Conservation (phyloP, 2,797 vertebrate species). For the Micropoecilia bifurca region DNA sequence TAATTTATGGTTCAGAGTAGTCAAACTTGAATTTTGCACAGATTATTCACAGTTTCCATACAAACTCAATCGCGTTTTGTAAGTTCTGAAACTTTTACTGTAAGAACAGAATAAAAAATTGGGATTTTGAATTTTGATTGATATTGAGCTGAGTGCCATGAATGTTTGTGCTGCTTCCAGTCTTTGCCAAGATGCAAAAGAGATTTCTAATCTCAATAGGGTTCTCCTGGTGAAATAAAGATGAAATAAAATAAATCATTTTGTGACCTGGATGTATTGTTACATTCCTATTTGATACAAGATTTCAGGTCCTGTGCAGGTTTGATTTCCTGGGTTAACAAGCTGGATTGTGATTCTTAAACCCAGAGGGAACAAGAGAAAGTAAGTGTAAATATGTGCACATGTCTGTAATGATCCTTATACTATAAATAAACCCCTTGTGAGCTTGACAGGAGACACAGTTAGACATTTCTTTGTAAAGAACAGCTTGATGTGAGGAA, state of each 20-base stretch:
- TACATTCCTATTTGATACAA: background rate
- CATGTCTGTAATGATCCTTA: background rate
- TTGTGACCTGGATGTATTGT: background rate
- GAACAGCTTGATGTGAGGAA: conserved; percentile 9
- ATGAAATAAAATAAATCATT: background rate
- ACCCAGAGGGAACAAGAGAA: background rate
- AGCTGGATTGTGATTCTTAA: background rate
- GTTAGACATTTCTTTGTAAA: conserved; percentile 2
- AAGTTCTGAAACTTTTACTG: background rate
- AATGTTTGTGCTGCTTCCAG: no score
- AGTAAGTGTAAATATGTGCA: conserved; percentile 5
- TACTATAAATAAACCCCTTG: conserved; percentile 2
- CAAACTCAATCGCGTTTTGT: background rate
- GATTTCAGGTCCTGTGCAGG: background rate
- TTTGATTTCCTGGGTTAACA: background rate
- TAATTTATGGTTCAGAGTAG: background rate
- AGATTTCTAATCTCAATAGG: no score
- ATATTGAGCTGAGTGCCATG: background rate
- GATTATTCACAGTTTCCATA: background rate
- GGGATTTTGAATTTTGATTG: background rate
- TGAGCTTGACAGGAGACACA: conserved; percentile 3
- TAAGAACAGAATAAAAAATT: background rate
- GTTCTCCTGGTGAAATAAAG: no score
- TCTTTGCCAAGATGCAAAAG: no score
- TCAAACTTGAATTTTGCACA: background rate